Evolutionary conservation across 2,888 invertebrate genomes (phyloP).

Genomic region (Hololepta plana): DNA sequence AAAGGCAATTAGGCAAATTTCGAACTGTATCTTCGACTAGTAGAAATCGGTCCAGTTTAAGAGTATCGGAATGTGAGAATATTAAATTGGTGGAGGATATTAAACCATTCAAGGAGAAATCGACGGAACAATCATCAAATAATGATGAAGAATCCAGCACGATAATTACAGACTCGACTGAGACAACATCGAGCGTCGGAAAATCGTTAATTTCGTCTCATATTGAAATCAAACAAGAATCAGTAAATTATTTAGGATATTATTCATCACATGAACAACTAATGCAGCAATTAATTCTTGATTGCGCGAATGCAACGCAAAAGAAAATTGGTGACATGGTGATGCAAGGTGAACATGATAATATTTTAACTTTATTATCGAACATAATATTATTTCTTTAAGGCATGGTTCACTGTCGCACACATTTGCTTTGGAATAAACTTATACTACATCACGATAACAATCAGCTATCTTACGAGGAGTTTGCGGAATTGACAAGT

Average conservation of each 20-base stretch:
- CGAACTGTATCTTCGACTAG: constrained; percentile 33
- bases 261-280: constrained; percentile 48
- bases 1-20: constrained; percentile 40
- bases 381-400: constrained; percentile 7
- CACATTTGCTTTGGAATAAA: constrained; percentile 53
- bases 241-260: constrained; percentile 50
- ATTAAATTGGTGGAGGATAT: too few relatives aligned
- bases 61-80: too few relatives aligned
- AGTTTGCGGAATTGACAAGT: constrained; percentile 44
- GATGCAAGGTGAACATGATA: constrained; percentile 26
- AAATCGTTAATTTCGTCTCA: constrained; percentile 8
- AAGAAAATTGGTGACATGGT: constrained; percentile 41
- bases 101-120: too few relatives aligned
- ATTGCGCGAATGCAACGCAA: constrained; percentile 34
- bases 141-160: too few relatives aligned
- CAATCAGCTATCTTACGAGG: constrained; percentile 33
- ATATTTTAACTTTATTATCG: constrained; percentile 4
- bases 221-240: constrained; percentile 34
- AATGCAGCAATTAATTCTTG: constrained; percentile 37
- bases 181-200: constrained; percentile 10
- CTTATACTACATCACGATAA: constrained; percentile 32
- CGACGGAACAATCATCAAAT: too few relatives aligned
- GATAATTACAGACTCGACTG: constrained; percentile 7
- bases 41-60: constrained; percentile 11
- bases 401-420: constrained; percentile 46